These are phyloP conservation scores for Equus przewalskii DNA, from an alignment of 2,113 vertebrate species.

Conservation along the genomic window DNA sequence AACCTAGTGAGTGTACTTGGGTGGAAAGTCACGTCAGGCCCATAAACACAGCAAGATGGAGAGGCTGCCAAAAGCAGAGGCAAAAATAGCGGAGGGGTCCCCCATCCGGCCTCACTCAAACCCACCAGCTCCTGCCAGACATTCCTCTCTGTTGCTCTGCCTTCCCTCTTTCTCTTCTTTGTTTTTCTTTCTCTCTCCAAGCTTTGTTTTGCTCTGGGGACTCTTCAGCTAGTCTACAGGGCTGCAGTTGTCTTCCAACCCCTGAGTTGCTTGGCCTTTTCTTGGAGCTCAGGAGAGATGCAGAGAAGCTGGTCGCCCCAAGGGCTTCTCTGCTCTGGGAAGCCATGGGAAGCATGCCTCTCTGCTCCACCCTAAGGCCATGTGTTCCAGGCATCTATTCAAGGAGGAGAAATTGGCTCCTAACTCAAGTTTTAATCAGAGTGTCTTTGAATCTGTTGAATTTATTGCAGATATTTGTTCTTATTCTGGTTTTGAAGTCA, in stretches of 20 bases:
- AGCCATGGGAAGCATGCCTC: not conserved
- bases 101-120: not conserved
- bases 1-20: slow-evolving; percentile 73
- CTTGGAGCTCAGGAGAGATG: not conserved
- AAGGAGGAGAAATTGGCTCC: not conserved
- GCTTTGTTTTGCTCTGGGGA: not conserved
- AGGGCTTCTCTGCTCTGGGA: not conserved
- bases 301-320: not conserved
- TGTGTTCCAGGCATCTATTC: not conserved
- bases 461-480: not conserved
- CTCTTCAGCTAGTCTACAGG: not conserved
- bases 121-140: slow-evolving; percentile 14
- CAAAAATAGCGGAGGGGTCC: slow-evolving; percentile 72
- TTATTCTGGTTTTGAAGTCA: slow-evolving; percentile 27
- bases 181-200: not conserved
- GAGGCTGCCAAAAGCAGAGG: slow-evolving; percentile 63
- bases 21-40: slow-evolving; percentile 85
- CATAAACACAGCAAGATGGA: slow-evolving; percentile 84
- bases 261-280: not conserved
- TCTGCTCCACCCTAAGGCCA: not conserved
- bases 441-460: slow-evolving; percentile 27
- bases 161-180: not conserved
- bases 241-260: not conserved
- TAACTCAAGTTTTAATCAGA: not conserved
- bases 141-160: not conserved